Percentiles rank a stretch among this genome's conserved stretches.
phyloP scores from a whole-genome alignment of 2,888 invertebrate species.

The Polymixis lichenea region DNA sequence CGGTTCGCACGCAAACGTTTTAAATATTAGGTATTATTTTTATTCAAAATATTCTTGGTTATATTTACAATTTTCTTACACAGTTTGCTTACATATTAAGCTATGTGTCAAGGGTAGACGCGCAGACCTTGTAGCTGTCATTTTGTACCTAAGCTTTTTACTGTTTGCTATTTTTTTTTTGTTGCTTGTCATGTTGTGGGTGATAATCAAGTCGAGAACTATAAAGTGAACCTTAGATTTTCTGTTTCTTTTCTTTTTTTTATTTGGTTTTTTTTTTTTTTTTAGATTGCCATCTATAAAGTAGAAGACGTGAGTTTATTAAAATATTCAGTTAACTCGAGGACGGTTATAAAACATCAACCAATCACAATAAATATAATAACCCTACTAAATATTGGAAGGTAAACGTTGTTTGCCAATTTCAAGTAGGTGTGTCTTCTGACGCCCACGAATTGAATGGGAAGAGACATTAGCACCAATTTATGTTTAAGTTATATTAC shows the following conservation, averaged over 20 bases:
- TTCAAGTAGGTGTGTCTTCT: conserved; percentile 23
- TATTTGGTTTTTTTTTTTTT: no score
- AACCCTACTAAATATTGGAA: neutral
- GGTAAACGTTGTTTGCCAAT: conserved; percentile 15
- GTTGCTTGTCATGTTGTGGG: no score
- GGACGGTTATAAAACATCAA: conserved; percentile 1
- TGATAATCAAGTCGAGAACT: neutral
- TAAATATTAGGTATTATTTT: neutral
- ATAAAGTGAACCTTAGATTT: neutral
- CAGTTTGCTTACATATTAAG: neutral
- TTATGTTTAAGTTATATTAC: neutral
- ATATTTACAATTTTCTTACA: neutral
- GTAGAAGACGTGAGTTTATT: neutral
- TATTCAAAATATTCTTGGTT: neutral
- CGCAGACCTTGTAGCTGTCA: neutral
- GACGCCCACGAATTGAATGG: conserved; percentile 9
- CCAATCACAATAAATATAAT: neutral
- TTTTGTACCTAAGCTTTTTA: neutral
- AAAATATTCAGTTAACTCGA: neutral
- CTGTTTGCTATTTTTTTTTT: neutral
- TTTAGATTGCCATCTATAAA: neutral
- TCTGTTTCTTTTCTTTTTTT: no score
- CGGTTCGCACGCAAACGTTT: conserved; percentile 69
- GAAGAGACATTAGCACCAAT: neutral
- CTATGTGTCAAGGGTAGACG: neutral